phyloP scores from a whole-genome alignment of 2,797 vertebrate genomes.

The Acanthornis magna region DNA sequence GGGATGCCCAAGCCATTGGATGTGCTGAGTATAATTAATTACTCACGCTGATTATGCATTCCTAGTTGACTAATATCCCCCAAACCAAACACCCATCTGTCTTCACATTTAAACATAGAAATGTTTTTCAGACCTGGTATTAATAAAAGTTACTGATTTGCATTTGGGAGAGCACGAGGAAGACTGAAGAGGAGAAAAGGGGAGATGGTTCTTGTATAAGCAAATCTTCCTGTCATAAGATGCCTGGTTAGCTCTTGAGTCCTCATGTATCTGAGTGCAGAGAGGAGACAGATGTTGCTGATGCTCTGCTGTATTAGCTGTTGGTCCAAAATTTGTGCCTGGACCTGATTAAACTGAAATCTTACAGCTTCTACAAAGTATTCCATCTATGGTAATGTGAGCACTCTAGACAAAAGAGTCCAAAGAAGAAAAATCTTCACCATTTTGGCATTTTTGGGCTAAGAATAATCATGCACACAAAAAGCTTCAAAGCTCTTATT shows the following conservation, averaged over 20 bases:
- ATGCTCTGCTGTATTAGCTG: background rate
- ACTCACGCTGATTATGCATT: background rate
- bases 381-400: conserved; percentile 45
- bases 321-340: conserved; percentile 25
- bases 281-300: conserved; percentile 28
- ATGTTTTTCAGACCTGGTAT: background rate
- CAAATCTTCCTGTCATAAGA: background rate
- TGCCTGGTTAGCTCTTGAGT: background rate
- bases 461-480: background rate
- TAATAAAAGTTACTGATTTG: background rate
- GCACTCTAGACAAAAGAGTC: background rate
- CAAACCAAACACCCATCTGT: background rate
- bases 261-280: background rate
- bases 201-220: background rate
- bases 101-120: background rate
- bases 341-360: conserved; percentile 46
- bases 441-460: background rate
- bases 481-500: background rate
- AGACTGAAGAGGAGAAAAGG: background rate
- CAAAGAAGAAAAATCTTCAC: conserved; percentile 1
- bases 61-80: background rate
- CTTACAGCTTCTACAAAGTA: background rate
- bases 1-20: background rate
- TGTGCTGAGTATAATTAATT: background rate
- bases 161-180: background rate